phyloP scores from a whole-genome alignment of 2,888 invertebrate species.

The Drosophila sordidapex region DNA sequence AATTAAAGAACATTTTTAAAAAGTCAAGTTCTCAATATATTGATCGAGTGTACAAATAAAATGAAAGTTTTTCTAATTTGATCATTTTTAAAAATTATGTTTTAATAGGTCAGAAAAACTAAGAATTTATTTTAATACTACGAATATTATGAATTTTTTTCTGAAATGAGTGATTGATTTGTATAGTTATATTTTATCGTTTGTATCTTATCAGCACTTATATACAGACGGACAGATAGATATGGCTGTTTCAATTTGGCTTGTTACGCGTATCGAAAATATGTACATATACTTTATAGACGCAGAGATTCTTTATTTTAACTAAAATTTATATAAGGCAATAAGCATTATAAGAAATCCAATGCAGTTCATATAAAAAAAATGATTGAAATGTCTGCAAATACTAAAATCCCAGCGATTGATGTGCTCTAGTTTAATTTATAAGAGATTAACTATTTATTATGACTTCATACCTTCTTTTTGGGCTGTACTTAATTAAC shows the following conservation, averaged over 20 bases:
- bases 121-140: no score
- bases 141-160: background rate
- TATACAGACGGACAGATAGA: background rate
- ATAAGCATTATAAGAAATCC: background rate
- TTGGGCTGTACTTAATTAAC: background rate
- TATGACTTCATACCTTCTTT: background rate
- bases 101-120: no score
- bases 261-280: background rate
- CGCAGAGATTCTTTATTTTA: no score
- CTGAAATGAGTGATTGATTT: background rate
- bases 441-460: background rate
- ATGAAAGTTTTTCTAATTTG: no score
- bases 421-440: background rate
- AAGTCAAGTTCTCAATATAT: background rate
- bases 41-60: no score
- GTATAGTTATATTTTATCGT: background rate
- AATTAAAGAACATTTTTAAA: background rate
- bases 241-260: background rate
- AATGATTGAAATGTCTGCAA: background rate
- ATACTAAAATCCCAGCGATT: background rate
- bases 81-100: no score
- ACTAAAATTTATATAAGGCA: background rate
- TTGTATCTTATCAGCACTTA: background rate
- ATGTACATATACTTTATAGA: no score
- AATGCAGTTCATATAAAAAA: background rate